Conservation (phyloP, 2,888 invertebrate genomes). For the Helleia helle region DNA sequence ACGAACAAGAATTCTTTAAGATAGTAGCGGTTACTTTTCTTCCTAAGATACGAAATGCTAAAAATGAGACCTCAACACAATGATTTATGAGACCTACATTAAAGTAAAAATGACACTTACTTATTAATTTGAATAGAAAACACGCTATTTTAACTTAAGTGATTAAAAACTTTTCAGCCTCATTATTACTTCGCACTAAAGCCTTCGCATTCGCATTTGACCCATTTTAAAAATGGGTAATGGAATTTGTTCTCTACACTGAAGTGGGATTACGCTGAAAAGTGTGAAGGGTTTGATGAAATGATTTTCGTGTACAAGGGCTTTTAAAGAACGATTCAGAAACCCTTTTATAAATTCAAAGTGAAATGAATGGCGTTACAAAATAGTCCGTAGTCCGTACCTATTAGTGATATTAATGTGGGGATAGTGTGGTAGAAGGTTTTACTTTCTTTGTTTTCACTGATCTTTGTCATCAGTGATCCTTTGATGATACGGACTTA, state of each 20-base stretch:
- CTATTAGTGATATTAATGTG: too few species aligned
- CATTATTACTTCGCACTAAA: conserved; percentile 3
- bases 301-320: conserved; percentile 1
- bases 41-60: too few species aligned
- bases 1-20: too few species aligned
- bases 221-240: conserved; percentile 3
- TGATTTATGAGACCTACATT: neutral
- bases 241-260: conserved; percentile 1
- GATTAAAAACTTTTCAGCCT: conserved; percentile 2
- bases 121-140: neutral
- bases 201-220: conserved; percentile 1
- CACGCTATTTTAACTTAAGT: conserved; percentile 5
- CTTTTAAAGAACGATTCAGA: neutral
- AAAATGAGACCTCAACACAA: too few species aligned
- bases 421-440: too few species aligned
- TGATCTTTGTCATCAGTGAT: too few species aligned
- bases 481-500: too few species aligned
- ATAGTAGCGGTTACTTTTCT: too few species aligned
- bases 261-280: conserved; percentile 2
- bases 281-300: conserved; percentile 1
- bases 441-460: too few species aligned
- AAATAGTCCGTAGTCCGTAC: too few species aligned
- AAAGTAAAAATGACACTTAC: neutral
- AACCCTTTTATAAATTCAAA: neutral
- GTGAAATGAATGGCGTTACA: too few species aligned